phyloP scores from a whole-genome alignment of 2,113 vertebrate species.

The Trichechus manatus region DNA sequence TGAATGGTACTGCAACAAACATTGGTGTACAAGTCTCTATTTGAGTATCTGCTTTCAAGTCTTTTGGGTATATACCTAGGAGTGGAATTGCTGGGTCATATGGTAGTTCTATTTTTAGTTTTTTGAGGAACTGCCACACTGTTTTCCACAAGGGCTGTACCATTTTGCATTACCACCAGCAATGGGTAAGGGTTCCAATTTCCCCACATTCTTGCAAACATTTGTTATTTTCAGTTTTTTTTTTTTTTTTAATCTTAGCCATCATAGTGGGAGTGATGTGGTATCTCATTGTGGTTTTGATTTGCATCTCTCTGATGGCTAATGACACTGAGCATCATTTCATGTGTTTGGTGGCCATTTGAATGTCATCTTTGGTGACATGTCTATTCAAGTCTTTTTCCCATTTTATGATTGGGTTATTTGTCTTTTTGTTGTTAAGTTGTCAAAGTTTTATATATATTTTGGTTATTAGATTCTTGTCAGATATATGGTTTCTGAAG shows the following conservation, averaged over 20 bases:
- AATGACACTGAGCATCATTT: too few relatives aligned
- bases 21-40: not conserved
- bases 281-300: too few relatives aligned
- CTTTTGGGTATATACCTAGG: not conserved
- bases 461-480: not conserved
- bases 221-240: not conserved
- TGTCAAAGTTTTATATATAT: not conserved
- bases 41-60: not conserved
- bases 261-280: too few relatives aligned
- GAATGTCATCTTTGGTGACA: too few relatives aligned
- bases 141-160: not conserved
- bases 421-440: not conserved
- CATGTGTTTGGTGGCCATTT: too few relatives aligned
- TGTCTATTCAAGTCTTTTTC: too few relatives aligned
- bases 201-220: not conserved
- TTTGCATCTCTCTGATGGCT: too few relatives aligned
- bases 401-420: not conserved
- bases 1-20: not conserved
- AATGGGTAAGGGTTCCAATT: not conserved
- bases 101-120: not conserved
- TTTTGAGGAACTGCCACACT: not conserved
- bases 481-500: not conserved
- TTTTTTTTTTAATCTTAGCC: not conserved
- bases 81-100: not conserved
- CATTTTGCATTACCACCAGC: not conserved